Percentiles rank a stretch among this genome's conserved stretches.
Conservation (phyloP, 2,797 vertebrate species). For the Phalloptychus januarius region DNA sequence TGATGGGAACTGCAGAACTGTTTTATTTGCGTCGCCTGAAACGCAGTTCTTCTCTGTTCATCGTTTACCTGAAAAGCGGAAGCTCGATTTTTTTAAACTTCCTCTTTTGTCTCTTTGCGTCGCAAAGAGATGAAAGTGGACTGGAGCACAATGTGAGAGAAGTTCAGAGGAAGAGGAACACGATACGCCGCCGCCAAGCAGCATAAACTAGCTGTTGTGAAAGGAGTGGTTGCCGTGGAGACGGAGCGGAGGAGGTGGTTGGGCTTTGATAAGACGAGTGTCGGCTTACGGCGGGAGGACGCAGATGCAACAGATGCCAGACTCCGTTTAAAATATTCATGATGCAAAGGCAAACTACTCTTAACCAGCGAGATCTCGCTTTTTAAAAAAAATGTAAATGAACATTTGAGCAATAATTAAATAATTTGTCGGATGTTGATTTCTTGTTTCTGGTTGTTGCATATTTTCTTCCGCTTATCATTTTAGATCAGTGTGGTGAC, state of each 20-base stretch:
- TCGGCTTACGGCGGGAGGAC: conserved; percentile 6
- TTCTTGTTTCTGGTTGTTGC: not conserved
- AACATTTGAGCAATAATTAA: not conserved
- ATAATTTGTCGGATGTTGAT: not conserved
- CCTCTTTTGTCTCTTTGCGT: conserved; percentile 7
- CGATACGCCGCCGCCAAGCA: not conserved
- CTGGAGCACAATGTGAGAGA: not conserved
- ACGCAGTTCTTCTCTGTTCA: not conserved
- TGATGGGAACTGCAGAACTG: not conserved
- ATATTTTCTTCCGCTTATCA: not conserved
- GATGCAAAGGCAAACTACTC: not conserved
- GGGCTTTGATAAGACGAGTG: conserved; percentile 2
- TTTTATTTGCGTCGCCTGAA: not conserved
- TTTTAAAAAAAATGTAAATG: not conserved
- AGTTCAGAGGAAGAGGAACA: conserved; percentile 2
- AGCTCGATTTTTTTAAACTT: not conserved
- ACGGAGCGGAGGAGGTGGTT: not conserved
- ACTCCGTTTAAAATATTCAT: conserved; percentile 8
- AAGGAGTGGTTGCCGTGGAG: conserved; percentile 7
- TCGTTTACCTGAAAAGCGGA: not conserved
- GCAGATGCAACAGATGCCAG: not conserved
- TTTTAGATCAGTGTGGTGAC: not conserved
- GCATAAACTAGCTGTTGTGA: not conserved
- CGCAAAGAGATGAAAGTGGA: conserved; percentile 4
- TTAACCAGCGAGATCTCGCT: not conserved